These are phyloP conservation scores for Drosophila leonis DNA, from an alignment of 2,888 invertebrate genomes.

Conservation along the genomic window DNA sequence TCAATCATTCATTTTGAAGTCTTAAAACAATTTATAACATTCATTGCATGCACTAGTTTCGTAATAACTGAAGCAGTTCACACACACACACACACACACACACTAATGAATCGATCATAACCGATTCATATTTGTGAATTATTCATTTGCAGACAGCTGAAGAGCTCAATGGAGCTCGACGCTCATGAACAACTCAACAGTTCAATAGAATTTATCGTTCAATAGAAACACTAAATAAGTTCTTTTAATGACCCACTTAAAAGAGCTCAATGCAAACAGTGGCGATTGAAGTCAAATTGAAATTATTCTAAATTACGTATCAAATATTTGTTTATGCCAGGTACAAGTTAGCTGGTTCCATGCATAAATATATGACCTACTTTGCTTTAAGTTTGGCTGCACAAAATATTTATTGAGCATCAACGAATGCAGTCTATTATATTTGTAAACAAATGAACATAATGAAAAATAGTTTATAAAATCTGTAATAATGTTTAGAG, in stretches of 20 bases:
- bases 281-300: not conserved
- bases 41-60: not conserved
- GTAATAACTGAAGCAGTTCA: not conserved
- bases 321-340: not conserved
- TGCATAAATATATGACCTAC: not conserved
- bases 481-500: too few relatives aligned
- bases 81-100: too few relatives aligned
- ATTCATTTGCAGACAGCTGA: not conserved
- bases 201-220: conserved; percentile 3
- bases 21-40: not conserved
- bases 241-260: conserved; percentile 2
- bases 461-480: too few relatives aligned
- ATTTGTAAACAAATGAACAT: not conserved
- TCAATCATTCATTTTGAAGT: not conserved
- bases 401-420: not conserved
- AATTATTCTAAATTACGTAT: not conserved
- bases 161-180: not conserved
- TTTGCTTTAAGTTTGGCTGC: not conserved
- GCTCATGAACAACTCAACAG: not conserved
- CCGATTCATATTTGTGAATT: not conserved
- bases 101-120: not conserved
- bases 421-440: not conserved
- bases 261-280: not conserved
- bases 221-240: not conserved
- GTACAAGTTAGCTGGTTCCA: not conserved